Conservation (phyloP, 2,113 vertebrate species). For the Anolis sagrei region DNA sequence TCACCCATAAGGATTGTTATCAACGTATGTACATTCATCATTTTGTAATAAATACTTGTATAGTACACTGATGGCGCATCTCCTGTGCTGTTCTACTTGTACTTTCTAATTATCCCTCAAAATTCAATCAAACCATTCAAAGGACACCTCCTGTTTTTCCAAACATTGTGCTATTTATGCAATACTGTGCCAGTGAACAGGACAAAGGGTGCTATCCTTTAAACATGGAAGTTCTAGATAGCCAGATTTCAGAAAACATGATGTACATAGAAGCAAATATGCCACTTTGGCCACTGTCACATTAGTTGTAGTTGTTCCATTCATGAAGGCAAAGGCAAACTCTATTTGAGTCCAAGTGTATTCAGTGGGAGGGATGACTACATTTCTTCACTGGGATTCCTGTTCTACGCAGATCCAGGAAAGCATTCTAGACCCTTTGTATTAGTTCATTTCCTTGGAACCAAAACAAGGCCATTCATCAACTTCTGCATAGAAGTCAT, state of each 20-base stretch:
- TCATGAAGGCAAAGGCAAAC: not conserved
- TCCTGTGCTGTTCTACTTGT: not conserved
- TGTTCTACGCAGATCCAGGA: not conserved
- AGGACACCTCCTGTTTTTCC: not conserved
- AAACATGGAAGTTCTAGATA: not conserved
- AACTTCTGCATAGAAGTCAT: not conserved
- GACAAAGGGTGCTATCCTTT: not conserved
- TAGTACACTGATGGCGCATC: not conserved
- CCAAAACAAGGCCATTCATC: not conserved
- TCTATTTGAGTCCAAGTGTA: not conserved
- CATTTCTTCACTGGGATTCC: not conserved
- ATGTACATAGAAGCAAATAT: not conserved
- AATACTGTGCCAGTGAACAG: not conserved
- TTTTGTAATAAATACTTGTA: not conserved
- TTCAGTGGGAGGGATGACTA: not conserved
- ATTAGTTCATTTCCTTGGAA: not conserved
- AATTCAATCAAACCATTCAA: slow-evolving; percentile 2
- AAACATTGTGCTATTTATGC: not conserved
- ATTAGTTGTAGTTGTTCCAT: not conserved
- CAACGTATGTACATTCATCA: not conserved
- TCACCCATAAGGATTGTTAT: not conserved
- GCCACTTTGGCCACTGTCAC: not conserved
- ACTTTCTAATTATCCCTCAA: not conserved
- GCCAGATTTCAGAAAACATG: not conserved
- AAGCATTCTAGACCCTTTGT: not conserved